Conservation (phyloP, 2,113 vertebrate species). For the Callipepla californica region DNA sequence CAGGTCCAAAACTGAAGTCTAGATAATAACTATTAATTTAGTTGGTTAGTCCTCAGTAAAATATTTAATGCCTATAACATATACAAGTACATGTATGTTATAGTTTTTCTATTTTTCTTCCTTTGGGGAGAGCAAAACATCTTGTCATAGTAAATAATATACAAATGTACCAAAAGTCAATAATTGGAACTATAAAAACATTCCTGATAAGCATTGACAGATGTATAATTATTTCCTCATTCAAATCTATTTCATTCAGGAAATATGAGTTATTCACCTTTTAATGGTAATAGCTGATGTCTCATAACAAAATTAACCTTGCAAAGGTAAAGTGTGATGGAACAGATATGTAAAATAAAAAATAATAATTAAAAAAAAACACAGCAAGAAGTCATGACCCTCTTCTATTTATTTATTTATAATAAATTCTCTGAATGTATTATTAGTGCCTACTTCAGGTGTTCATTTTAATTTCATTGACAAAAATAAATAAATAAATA, state of each 20-base stretch:
- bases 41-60: not conserved
- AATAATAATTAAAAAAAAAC: not conserved
- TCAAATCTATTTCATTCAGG: not conserved
- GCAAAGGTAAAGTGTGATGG: conserved; percentile 27
- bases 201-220: not conserved
- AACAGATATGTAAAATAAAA: conserved; percentile 30
- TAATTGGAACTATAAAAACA: not conserved
- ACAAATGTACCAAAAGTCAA: not conserved
- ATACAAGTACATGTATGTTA: not conserved
- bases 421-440: not conserved
- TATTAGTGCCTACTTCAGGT: conserved; percentile 32
- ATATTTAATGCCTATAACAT: not conserved
- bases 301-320: conserved; percentile 37
- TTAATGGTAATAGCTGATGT: not conserved
- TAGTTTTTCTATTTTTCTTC: not conserved
- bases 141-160: not conserved
- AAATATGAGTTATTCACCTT: not conserved
- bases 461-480: conserved; percentile 70
- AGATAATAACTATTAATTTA: not conserved
- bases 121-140: not conserved
- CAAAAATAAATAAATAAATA: not conserved
- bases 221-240: not conserved
- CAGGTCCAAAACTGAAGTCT: not conserved
- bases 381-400: not conserved
- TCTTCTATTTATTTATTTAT: not conserved